Base-by-base conservation (phyloP, 2,113 vertebrate genomes). In the Sylvietta virens region DNA sequence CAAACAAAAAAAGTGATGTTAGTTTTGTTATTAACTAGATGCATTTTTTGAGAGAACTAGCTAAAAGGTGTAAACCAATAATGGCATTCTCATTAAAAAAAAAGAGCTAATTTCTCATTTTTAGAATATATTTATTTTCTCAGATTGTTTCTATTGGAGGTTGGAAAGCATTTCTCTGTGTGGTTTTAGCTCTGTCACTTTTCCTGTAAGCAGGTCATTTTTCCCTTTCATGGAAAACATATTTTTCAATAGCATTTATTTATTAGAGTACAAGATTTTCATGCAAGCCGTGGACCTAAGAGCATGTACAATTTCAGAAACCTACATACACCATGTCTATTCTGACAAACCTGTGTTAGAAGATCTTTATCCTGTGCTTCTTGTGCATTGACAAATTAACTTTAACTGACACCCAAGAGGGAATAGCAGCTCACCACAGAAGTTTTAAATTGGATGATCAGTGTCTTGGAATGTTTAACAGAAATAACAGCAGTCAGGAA, bases 301-400 rank as follows among this genome's bases (percentile, higher is more conserved):
- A 69, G 7, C n/a, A 45, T 33, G 15, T 81, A 89, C 28, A 15
- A 39, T 86, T 95, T 88, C 78, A 60, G 72, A 90, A 73, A 78
- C 44, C 6, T 51, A 40, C 47, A 28, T 58, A 54, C 10, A 61
- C 35, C 35, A 44, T 42, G 35, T 78, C 64, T 83, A 26, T 44
- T 90, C 45, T 69, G 72, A 86, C 62, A 94, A 81, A 81, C 24
- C 28, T 70, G 17, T 90, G 40, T 81, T 88, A 90, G 69, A 86
- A 76, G 66, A 74, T 60, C 77, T 86, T 92, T 90, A 94, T 71
- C 44, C 26, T 42, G 31, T 56, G 45, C 48, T 94, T 81, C 83
- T 87, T 48, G 26, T 76, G 53, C 92, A 91, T 78, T 91, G 83
- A 94, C 57, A 89, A 95, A 95, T 95, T 92, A 94, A 78, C 57